These are phyloP conservation scores for Thamnophis sirtalis DNA, from an alignment of 2,113 vertebrate species.

Conservation along the genomic window DNA sequence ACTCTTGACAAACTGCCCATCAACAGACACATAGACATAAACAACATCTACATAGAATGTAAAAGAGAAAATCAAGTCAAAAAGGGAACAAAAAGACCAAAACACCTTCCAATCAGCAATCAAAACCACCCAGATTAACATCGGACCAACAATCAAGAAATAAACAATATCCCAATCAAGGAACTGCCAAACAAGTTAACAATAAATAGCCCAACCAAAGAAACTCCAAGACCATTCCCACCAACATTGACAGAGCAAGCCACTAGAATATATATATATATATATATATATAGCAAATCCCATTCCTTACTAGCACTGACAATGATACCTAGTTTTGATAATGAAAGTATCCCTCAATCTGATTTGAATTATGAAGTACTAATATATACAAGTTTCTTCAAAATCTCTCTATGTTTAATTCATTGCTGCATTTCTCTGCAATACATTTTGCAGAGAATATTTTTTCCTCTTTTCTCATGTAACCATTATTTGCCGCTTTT, in stretches of 20 bases:
- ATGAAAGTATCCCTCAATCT: not conserved
- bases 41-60: not conserved
- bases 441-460: not conserved
- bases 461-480: not conserved
- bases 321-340: not conserved
- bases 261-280: not conserved
- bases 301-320: not conserved
- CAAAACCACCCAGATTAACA: not conserved
- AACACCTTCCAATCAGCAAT: not conserved
- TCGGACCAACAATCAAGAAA: not conserved
- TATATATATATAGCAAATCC: not conserved
- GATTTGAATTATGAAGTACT: not conserved
- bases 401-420: not conserved
- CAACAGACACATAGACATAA: not conserved
- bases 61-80: not conserved
- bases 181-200: not conserved
- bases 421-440: not conserved
- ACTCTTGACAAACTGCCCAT: not conserved
- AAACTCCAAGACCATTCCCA: not conserved
- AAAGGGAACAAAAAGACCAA: not conserved
- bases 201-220: not conserved
- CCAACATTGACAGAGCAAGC: not conserved
- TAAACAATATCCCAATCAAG: not conserved
- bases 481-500: not conserved
- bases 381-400: not conserved